These are phyloP conservation scores for Calameuta filiformis DNA, from an alignment of 2,888 invertebrate genomes.

Conservation along the genomic window DNA sequence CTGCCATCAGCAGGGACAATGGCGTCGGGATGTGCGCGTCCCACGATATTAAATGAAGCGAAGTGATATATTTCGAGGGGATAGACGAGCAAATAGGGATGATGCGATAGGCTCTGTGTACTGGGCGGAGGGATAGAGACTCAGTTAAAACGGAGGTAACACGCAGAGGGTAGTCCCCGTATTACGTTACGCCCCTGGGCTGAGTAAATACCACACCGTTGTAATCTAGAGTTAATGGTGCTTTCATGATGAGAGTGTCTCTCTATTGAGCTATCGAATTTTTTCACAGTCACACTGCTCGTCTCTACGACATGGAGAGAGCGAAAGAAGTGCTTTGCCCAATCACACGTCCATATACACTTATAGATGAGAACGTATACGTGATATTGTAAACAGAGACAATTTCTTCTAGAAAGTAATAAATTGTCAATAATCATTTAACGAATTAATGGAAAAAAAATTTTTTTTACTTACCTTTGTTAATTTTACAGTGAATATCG, in stretches of 20 bases:
- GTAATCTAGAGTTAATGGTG: conserved; percentile 61
- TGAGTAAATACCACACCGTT: conserved; percentile 55
- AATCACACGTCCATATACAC: neutral
- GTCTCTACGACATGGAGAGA: neutral
- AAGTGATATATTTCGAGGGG: conserved; percentile 49
- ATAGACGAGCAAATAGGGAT: conserved; percentile 44
- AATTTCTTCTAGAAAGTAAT: neutral
- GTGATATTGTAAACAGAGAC: neutral
- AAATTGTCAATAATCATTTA: neutral
- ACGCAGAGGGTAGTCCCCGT: conserved; percentile 28
- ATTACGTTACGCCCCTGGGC: conserved; percentile 52
- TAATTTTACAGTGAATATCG: neutral
- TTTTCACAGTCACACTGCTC: neutral
- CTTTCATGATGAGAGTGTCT: conserved; percentile 33
- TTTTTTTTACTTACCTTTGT: too few relatives aligned
- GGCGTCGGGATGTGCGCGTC: conserved; percentile 37
- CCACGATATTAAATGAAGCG: conserved; percentile 50
- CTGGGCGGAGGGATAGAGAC: conserved; percentile 7
- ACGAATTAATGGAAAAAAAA: too few relatives aligned
- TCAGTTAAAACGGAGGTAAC: conserved; percentile 1
- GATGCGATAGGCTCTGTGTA: conserved; percentile 21
- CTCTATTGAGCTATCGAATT: conserved; percentile 1
- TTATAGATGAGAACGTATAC: neutral
- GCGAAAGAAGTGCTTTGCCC: neutral
- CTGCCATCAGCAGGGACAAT: conserved; percentile 48